Base-by-base conservation (phyloP, 1,140 invertebrate genomes). In the Drosophila athabasca region DNA sequence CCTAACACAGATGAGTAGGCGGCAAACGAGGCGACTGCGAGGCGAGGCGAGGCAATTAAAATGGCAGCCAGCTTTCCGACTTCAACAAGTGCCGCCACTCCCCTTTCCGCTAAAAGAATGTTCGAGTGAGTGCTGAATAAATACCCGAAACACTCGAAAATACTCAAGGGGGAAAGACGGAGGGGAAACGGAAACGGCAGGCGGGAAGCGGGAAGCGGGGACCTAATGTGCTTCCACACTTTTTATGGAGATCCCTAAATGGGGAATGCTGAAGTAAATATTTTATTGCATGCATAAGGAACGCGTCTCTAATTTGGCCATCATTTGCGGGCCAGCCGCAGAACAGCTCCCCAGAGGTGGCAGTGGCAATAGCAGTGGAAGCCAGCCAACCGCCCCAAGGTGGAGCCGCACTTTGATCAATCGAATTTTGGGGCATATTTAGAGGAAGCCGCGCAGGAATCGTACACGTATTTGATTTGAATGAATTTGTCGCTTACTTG, bases 31-130 rank as follows among this genome's bases (percentile, higher is more conserved):
- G 51, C 69, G 69, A 61, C 78, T 48, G 60, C 58, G 60, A 57
- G 67, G 59, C 69, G 70, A 26, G 17, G 66, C 78, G 51, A 64
- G 71, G 80, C 60, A 81, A 83, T 83, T 82, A 75, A 82, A 79
- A 75, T 64, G 52, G 49, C 50, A 57, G 71, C 53, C 43, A 54
- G 71, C 53, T 35, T 62, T 44, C 31, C 67, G 70, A 51, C 70
- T 66, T 66, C 79, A 82, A 83, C 79, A 82, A 82, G 79, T 82
- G 70, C 39, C 51, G 15, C 17, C 62, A 15, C 5, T 31, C 60
- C 13, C 35, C n/a, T 26, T 7, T 3, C 3, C 24, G 24, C 22
- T 13, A 4, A 15, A 13, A 6, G 9, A 15, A 8, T 55, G 61
- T 13, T n/a, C 64, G 58, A 39, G 39, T 64, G 26, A 52, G 68